Evolutionary conservation across 2,113 vertebrate species (phyloP), one percentile per base, ranked within the genome.

Genomic region (Prionailurus viverrinus): DNA sequence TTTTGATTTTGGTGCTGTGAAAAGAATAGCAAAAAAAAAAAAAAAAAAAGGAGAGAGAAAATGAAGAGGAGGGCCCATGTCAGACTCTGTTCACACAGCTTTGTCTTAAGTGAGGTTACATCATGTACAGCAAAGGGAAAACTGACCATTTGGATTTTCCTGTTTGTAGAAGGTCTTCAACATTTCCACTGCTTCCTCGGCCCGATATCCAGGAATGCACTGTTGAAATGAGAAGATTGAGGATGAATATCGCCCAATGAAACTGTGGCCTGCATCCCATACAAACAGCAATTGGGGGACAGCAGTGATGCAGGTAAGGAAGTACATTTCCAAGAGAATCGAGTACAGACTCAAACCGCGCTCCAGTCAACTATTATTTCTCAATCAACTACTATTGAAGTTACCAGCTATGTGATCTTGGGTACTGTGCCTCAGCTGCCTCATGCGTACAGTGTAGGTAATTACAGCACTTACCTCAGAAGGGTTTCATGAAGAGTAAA

Each of bases 81-180:
- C 74, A 96, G 23, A 71, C 81, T 95, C n/a, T 96, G 87, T 80
- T 84, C 61, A 39, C 36, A 65, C 65, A 6, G 9, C 45, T 16
- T 83, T n/a, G 51, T 36, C 71, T 80, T 12, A 78, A 81, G 65
- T 53, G 82, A 48, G 16, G 76, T 74, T 15, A 61, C 51, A 14
- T 87, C 15, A 4, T 33, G 69, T 45, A 74, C 61, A 92, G 84
- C 18, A 74, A 74, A 89, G 14, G 29, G 92, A 69, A 90, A 95
- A 98, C 97, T 98, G 97, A 99, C 99, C 99, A 16, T 99, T 99
- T 96, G 99, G 99, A 98, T 99, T 99, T 98, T 99, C 99, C 97
- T 99, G 99, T 97, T 99, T 99, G 98, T 99, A 99, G 98, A 99
- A 99, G 33, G 98, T 98, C 99, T 99, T 99, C 94, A 99, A 97